These are phyloP conservation scores for Galeopterus variegatus DNA, from an alignment of 2,113 vertebrate species.

Conservation along the genomic window DNA sequence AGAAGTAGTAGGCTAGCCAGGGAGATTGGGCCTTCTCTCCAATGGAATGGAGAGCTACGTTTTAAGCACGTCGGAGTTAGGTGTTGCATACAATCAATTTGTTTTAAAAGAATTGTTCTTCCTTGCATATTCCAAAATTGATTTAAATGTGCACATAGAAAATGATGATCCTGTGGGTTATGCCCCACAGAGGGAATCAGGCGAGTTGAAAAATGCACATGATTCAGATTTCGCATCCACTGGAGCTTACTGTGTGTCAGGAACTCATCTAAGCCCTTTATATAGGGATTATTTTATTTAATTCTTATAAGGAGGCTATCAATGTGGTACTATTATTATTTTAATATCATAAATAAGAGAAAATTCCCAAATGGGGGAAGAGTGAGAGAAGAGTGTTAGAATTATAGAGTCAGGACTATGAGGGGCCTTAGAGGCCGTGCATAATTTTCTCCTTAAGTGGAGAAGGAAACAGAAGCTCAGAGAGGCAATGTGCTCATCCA, in stretches of 20 bases:
- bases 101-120: not conserved
- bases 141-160: not conserved
- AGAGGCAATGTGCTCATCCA: accelerated
- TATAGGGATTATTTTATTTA: not conserved
- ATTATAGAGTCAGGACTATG: not conserved
- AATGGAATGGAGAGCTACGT: too few species aligned
- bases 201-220: not conserved
- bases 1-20: not conserved
- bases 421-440: too few species aligned
- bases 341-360: not conserved
- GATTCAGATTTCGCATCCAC: too few species aligned
- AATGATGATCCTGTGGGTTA: not conserved
- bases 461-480: not conserved
- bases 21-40: not conserved
- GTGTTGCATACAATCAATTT: not conserved
- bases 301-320: not conserved
- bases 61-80: not conserved
- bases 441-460: not conserved
- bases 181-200: too few species aligned
- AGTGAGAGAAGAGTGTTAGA: not conserved
- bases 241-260: not conserved
- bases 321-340: not conserved
- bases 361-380: not conserved
- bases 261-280: not conserved
- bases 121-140: not conserved